These are phyloP conservation scores for Pseudorectes ferrugineus DNA, from an alignment of 2,113 vertebrate species.

Conservation along the genomic window DNA sequence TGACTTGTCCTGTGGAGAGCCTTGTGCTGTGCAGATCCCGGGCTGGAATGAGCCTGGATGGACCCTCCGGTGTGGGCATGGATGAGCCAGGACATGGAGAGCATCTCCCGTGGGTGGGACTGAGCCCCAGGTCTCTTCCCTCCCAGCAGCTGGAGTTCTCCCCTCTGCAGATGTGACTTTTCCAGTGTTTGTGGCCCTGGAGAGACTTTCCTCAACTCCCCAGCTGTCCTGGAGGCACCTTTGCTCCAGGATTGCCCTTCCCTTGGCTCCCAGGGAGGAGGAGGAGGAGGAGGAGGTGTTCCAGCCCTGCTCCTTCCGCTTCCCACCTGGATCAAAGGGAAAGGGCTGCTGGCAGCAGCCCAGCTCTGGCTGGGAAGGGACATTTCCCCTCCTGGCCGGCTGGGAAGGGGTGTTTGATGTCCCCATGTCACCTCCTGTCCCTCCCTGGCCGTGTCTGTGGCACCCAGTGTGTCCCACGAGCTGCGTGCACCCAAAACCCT, in stretches of 20 bases:
- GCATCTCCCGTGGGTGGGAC: rapidly evolving
- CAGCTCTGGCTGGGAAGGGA: neutral
- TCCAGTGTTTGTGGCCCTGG: rapidly evolving
- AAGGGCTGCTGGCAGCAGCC: neutral
- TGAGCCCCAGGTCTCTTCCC: neutral
- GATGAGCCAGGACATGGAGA: neutral
- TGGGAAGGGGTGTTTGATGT: neutral
- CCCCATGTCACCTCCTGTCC: neutral
- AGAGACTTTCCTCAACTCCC: neutral
- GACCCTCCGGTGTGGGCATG: rapidly evolving
- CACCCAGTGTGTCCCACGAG: neutral
- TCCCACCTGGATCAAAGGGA: neutral
- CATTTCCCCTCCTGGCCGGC: neutral
- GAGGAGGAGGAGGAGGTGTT: neutral
- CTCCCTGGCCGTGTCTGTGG: neutral
- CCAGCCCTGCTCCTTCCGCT: neutral
- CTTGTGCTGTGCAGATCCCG: neutral
- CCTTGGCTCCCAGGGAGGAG: neutral
- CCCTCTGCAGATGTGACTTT: rapidly evolving
- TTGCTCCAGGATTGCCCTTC: neutral
- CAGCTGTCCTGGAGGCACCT: neutral
- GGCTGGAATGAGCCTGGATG: rapidly evolving
- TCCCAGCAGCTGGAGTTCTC: neutral
- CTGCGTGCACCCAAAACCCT: rapidly evolving
- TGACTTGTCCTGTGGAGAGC: neutral